These are phyloP conservation scores for Aegotheles bennettii DNA, from an alignment of 2,113 vertebrate species.

Conservation along the genomic window DNA sequence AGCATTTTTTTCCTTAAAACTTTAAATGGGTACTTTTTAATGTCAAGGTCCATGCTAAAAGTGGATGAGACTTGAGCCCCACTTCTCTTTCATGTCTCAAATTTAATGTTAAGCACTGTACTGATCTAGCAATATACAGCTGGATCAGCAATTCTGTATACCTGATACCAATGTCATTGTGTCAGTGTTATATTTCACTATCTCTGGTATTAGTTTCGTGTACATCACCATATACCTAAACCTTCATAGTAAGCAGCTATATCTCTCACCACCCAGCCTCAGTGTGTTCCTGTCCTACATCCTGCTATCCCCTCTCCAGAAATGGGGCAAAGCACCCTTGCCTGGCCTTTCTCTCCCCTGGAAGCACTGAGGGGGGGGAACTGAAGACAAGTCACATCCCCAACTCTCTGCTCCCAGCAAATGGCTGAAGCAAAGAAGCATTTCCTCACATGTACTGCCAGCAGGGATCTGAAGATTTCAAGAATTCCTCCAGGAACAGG, in stretches of 20 bases:
- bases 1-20: not conserved
- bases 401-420: not conserved
- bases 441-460: not conserved
- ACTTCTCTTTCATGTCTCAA: not conserved
- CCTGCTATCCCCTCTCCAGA: not conserved
- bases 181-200: not conserved
- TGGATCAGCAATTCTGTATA: not conserved
- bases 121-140: not conserved
- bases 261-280: not conserved
- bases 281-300: not conserved
- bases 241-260: not conserved
- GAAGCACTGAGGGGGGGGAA: not conserved
- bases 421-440: not conserved
- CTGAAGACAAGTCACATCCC: not conserved
- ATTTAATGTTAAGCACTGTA: not conserved
- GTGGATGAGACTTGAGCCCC: not conserved
- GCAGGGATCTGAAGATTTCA: not conserved
- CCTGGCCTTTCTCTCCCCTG: not conserved
- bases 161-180: not conserved
- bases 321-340: rapidly evolving
- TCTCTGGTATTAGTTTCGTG: not conserved
- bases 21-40: not conserved
- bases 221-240: not conserved
- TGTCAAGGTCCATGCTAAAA: not conserved
- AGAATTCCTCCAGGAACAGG: not conserved